Evolutionary conservation across 2,888 invertebrate species (phyloP), one percentile per base, ranked within the genome.

Genomic region (Pardosa pseudoannulata): DNA sequence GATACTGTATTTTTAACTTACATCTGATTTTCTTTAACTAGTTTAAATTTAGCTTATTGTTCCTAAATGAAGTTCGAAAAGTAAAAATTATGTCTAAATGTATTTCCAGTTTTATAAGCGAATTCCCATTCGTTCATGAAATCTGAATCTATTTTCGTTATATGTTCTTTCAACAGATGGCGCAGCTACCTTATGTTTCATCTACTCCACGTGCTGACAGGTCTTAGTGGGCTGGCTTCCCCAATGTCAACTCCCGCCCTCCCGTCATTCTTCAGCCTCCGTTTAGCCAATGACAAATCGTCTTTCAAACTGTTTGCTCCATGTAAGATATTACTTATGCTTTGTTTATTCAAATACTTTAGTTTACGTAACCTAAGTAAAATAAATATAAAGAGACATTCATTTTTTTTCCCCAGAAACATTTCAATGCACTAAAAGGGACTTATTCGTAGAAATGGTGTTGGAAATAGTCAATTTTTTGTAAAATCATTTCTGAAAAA

Each of bases 221-320:
- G 39, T 32, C 29, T 11, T 68, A 50, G 78, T 78, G 78, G 83
- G 78, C 73, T 32, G 83, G 83, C 78, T 81, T 64, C 71, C 65
- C 56, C 11, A 31, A 78, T 85, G 83, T 85, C 83, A 85, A 78
- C 29, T 56, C 78, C 83, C 64, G 62, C 83, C 73, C 50, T 78
- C 76, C 72, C 83, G 73, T 85, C 83, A 85, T 68, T 75, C 75
- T 67, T 62, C 71, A 36, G 83, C 27, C 50, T 23, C 73, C 72
- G 73, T 56, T 85, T 85, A 85, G 78, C 83, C 83, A 85, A 85
- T 85, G 83, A 85, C 83, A 85, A 85, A 85, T 85, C 83, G 83
- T 73, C 78, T 75, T 41, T 68, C 70, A 74, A 81, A 64, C 75
- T 73, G 80, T 80, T 80, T 64, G 74, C 74, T 80, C 73, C 78